Percentiles rank a stretch among this genome's conserved stretches.
phyloP scores from a whole-genome alignment of 2,888 invertebrate genomes.

The Polymixis lichenea region DNA sequence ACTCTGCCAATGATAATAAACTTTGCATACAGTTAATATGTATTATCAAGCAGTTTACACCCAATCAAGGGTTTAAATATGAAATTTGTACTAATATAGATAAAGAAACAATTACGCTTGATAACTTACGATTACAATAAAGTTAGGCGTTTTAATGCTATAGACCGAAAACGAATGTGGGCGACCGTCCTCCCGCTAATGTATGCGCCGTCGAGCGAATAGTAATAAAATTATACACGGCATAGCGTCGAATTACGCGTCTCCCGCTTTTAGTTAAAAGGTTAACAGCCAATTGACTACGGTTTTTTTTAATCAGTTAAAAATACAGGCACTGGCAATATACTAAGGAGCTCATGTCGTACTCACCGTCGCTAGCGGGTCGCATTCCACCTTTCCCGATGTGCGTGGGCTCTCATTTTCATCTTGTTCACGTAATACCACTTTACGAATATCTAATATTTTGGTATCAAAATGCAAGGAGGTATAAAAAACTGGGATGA shows the following conservation, averaged over 20 bases:
- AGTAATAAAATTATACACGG: conserved; percentile 90
- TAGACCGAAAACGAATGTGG: conserved; percentile 75
- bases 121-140: conserved; percentile 84
- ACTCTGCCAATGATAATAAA: conserved; percentile 66
- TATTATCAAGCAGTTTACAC: conserved; percentile 85
- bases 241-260: conserved; percentile 90
- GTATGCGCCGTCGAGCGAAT: conserved; percentile 85
- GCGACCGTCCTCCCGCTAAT: conserved; percentile 75
- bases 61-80: conserved; percentile 88
- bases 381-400: conserved; percentile 89
- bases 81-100: conserved; percentile 84
- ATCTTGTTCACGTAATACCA: conserved; percentile 90
- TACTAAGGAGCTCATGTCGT: conserved; percentile 72
- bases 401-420: conserved; percentile 90
- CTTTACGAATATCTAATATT: conserved; percentile 90
- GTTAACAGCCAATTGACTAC: conserved; percentile 91
- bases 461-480: conserved; percentile 90
- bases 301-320: conserved; percentile 90
- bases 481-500: conserved; percentile 89
- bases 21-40: conserved; percentile 67
- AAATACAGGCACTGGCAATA: conserved; percentile 85
- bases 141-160: conserved; percentile 74
- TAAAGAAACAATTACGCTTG: conserved; percentile 86
- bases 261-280: conserved; percentile 91
- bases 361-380: conserved; percentile 89